A percentile compares a stretch with the other conserved stretches of the same genome.
Evolutionary conservation across 2,888 invertebrate genomes (phyloP).

Genomic region (Zele albiditarsus): DNA sequence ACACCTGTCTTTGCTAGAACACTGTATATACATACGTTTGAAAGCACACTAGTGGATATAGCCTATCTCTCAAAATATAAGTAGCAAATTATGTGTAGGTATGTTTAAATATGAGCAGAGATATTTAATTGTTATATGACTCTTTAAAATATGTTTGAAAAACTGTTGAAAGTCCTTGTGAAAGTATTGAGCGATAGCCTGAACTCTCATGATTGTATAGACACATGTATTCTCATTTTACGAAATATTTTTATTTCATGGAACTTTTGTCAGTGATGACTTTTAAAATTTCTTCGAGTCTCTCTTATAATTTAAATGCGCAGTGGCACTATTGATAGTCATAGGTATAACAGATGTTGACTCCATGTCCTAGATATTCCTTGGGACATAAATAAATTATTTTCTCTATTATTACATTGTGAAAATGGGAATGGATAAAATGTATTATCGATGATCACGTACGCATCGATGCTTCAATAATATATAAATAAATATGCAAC

Average conservation of each 20-base stretch:
- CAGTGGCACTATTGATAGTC: background rate
- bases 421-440: background rate
- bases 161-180: background rate
- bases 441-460: background rate
- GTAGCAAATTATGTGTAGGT: background rate
- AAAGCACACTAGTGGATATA: background rate
- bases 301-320: background rate
- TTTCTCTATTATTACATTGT: background rate
- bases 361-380: background rate
- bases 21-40: background rate
- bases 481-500: background rate
- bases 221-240: background rate
- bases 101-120: background rate
- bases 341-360: background rate
- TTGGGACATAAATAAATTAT: background rate
- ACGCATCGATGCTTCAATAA: background rate
- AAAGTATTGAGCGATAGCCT: background rate
- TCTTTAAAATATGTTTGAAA: background rate
- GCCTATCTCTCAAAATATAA: background rate
- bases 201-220: background rate
- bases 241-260: background rate
- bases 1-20: too few species aligned
- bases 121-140: background rate
- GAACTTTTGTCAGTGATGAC: background rate
- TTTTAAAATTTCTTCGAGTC: background rate